phyloP scores from a whole-genome alignment of 2,797 vertebrate genomes.

The Siniperca undulata region DNA sequence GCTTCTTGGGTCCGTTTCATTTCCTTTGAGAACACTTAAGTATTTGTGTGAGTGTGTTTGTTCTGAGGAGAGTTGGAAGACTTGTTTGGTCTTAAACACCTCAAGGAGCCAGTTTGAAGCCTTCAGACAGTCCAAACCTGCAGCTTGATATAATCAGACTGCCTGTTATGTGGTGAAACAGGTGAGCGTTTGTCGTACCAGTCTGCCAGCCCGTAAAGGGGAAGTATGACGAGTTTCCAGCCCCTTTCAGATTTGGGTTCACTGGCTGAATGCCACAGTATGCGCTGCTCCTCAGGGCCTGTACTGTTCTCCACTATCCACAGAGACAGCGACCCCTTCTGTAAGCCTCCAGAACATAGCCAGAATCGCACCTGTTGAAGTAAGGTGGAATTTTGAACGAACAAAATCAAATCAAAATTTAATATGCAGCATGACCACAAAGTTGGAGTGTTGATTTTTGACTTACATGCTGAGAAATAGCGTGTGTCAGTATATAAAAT shows the following conservation, averaged over 20 bases:
- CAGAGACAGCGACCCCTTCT: constrained; percentile 90
- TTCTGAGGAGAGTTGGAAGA: constrained; percentile 6
- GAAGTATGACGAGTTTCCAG: constrained; percentile 89
- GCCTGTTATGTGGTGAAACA: constrained; percentile 8
- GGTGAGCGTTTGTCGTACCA: constrained; percentile 85
- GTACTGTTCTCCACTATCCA: constrained; percentile 93
- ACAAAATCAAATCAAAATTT: background rate
- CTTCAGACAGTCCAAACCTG: constrained; percentile 33
- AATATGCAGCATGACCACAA: background rate
- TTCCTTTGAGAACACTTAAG: constrained; percentile 15
- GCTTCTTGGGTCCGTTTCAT: constrained; percentile 42
- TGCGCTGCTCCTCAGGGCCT: constrained; percentile 87
- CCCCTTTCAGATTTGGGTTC: constrained; percentile 82
- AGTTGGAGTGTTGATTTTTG: background rate
- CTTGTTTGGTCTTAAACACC: constrained; percentile 35
- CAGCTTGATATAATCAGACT: constrained; percentile 25
- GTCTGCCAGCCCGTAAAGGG: constrained; percentile 91
- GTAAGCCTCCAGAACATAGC: constrained; percentile 87
- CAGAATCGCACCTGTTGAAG: constrained; percentile 90
- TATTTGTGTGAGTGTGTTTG: constrained; percentile 28
- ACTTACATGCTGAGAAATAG: background rate
- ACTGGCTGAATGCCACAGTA: constrained; percentile 87
- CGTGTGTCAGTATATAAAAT: background rate
- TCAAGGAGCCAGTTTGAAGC: constrained; percentile 35
- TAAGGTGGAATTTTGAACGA: background rate